Evolutionary conservation across 2,888 invertebrate species (phyloP).

Genomic region (Bombyx huttoni): DNA sequence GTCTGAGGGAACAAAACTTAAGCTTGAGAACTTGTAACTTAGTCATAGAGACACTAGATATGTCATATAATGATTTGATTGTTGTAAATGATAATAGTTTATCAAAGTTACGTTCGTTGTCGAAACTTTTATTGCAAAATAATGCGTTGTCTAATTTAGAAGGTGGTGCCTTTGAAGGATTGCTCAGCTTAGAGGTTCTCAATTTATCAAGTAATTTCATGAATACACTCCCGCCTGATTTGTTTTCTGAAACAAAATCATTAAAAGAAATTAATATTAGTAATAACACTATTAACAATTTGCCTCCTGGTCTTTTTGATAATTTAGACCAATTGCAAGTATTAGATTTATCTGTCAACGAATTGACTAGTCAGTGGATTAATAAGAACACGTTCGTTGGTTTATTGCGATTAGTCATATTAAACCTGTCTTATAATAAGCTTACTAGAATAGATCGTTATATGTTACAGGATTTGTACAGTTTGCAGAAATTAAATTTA

Average conservation of each 20-base stretch:
- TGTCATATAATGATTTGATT: constrained; percentile 82
- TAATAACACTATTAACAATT: constrained; percentile 82
- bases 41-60: constrained; percentile 78
- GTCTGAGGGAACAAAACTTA: constrained; percentile 70
- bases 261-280: constrained; percentile 79
- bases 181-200: constrained; percentile 77
- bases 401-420: constrained; percentile 79
- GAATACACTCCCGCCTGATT: constrained; percentile 79
- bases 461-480: constrained; percentile 81
- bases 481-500: constrained; percentile 81
- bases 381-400: constrained; percentile 82
- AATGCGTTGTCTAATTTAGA: constrained; percentile 82
- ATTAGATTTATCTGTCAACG: constrained; percentile 80
- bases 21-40: constrained; percentile 78
- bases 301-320: constrained; percentile 81
- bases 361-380: constrained; percentile 81
- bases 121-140: constrained; percentile 79
- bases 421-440: constrained; percentile 81
- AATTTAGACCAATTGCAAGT: constrained; percentile 80
- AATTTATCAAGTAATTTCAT: constrained; percentile 87
- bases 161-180: constrained; percentile 79
- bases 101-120: constrained; percentile 77
- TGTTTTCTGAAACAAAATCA: constrained; percentile 78
- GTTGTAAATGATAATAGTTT: constrained; percentile 79
- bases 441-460: constrained; percentile 78